Conservation (phyloP, 2,113 vertebrate species). For the Cynocephalus volans region DNA sequence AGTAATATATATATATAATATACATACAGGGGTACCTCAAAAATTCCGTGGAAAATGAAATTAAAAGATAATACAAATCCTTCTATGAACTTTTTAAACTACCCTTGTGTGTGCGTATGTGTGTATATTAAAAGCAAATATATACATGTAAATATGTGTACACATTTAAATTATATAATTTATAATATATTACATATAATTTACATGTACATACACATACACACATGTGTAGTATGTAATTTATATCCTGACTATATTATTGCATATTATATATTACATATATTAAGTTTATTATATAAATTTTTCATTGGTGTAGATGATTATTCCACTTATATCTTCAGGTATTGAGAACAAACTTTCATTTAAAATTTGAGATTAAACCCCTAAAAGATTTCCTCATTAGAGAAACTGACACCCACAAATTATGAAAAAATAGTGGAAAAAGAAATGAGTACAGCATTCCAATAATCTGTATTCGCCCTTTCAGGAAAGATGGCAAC, state of each 20-base stretch:
- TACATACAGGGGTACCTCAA: no score
- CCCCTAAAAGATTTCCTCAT: not conserved
- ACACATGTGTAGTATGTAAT: not conserved
- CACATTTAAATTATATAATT: no score
- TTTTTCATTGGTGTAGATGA: not conserved
- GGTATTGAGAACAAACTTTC: not conserved
- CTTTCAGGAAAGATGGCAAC: not conserved
- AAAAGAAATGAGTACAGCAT: not conserved
- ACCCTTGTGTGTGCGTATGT: not conserved
- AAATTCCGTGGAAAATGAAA: no score
- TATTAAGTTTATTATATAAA: not conserved
- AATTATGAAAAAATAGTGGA: not conserved
- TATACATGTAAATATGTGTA: not conserved
- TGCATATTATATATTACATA: not conserved
- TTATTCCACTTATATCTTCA: not conserved
- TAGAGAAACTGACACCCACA: not conserved
- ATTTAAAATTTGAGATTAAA: constrained; percentile 48
- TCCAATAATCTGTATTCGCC: not conserved
- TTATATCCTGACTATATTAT: not conserved
- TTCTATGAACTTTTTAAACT: no score
- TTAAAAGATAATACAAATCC: no score
- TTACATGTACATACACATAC: not conserved
- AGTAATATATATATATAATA: not conserved
- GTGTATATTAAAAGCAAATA: not conserved
- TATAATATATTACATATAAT: not conserved